phyloP scores from a whole-genome alignment of 2,113 vertebrate genomes.

The Aspiorhynchus laticeps region DNA sequence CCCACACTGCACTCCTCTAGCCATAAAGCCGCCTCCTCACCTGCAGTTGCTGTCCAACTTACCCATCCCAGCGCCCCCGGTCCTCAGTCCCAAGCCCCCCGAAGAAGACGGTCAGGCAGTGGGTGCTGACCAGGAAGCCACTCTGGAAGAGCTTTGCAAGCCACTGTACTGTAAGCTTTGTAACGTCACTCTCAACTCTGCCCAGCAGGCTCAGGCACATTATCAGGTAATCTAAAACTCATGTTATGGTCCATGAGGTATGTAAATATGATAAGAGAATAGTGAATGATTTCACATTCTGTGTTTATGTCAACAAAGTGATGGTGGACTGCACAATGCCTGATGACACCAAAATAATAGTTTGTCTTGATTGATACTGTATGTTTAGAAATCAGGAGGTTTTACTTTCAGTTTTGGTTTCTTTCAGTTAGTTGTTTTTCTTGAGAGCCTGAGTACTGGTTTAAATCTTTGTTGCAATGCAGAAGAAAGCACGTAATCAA shows the following conservation, averaged over 20 bases:
- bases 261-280: neutral
- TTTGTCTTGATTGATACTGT: neutral
- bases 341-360: neutral
- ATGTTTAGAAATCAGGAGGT: neutral
- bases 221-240: constrained; percentile 84
- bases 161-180: constrained; percentile 98
- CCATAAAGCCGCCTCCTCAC: constrained; percentile 60
- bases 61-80: constrained; percentile 66
- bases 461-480: neutral
- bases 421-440: neutral
- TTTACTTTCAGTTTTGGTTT: neutral
- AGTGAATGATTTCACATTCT: neutral
- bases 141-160: constrained; percentile 94
- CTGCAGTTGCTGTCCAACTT: constrained; percentile 80
- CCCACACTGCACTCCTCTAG: constrained; percentile 63
- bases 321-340: neutral
- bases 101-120: constrained; percentile 82
- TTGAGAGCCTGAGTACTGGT: neutral
- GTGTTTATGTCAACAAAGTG: neutral
- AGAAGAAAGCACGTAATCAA: constrained; percentile 4
- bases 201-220: constrained; percentile 97
- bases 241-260: neutral
- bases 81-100: constrained; percentile 76
- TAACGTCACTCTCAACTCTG: constrained; percentile 95
- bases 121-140: constrained; percentile 82